A percentile compares a stretch with the other conserved stretches of the same genome.
These are phyloP conservation scores for Todiramphus saurophagus DNA, from an alignment of 2,113 vertebrate species.

Conservation along the genomic window DNA sequence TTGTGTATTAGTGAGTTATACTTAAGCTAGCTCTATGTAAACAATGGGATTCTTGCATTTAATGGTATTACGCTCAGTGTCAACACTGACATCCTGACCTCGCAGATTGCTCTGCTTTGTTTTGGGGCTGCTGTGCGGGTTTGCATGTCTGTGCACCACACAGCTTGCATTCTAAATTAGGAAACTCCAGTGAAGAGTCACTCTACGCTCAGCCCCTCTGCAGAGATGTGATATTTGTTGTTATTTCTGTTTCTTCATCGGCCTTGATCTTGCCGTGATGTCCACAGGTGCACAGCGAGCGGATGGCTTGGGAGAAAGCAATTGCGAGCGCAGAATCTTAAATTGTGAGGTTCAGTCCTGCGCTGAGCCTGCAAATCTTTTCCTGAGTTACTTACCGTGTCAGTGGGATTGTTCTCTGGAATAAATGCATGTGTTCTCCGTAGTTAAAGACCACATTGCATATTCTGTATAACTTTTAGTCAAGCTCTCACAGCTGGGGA, in stretches of 20 bases:
- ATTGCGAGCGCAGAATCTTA: neutral
- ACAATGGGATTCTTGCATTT: neutral
- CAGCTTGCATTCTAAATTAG: neutral
- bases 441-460: neutral
- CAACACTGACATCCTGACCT: neutral
- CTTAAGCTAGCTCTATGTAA: neutral
- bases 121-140: neutral
- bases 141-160: neutral
- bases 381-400: neutral
- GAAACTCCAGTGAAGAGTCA: neutral
- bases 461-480: neutral
- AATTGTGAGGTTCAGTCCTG: neutral
- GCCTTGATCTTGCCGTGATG: neutral
- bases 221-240: neutral
- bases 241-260: neutral
- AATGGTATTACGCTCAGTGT: neutral
- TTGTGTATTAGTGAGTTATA: neutral
- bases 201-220: neutral
- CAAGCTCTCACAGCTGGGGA: neutral
- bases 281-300: neutral
- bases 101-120: neutral
- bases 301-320: neutral
- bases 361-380: neutral
- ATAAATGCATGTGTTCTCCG: neutral
- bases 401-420: neutral